Percentiles rank a stretch among this genome's conserved stretches.
Conservation (phyloP, 2,797 vertebrate genomes). For the Phataginus tetradactyla region DNA sequence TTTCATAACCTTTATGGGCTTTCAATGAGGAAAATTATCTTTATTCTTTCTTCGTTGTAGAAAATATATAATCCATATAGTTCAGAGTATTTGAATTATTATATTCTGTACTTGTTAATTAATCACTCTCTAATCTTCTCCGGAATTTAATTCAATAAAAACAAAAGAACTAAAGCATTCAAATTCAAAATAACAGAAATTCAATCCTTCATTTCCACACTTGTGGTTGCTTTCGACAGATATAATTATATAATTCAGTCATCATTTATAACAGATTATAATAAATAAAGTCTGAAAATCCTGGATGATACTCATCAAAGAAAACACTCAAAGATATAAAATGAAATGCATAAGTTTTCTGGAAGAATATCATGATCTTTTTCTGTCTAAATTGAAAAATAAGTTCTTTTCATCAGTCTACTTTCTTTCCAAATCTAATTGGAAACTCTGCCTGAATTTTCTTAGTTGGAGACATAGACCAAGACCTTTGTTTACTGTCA, state of each 20-base stretch:
- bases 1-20: neutral
- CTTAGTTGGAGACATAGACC: neutral
- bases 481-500: neutral
- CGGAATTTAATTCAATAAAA: constrained; percentile 37
- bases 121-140: neutral
- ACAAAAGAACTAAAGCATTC: constrained; percentile 8
- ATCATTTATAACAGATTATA: neutral
- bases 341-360: neutral
- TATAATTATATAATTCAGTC: constrained; percentile 45
- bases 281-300: constrained; percentile 40
- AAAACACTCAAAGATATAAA: constrained; percentile 23
- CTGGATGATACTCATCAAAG: neutral
- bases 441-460: neutral
- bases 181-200: constrained; percentile 33
- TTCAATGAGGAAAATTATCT: constrained; percentile 15
- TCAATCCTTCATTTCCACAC: constrained; percentile 5
- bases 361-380: neutral
- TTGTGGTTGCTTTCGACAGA: constrained; percentile 10
- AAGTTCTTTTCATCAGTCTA: constrained; percentile 12
- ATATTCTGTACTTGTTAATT: neutral
- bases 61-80: neutral
- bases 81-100: neutral
- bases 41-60: neutral
- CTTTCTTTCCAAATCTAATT: constrained; percentile 47
- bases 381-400: neutral